Percentiles rank a stretch among this genome's conserved stretches.
Evolutionary conservation across 2,888 invertebrate species (phyloP).

Genomic region (Podotricha telesiphe): DNA sequence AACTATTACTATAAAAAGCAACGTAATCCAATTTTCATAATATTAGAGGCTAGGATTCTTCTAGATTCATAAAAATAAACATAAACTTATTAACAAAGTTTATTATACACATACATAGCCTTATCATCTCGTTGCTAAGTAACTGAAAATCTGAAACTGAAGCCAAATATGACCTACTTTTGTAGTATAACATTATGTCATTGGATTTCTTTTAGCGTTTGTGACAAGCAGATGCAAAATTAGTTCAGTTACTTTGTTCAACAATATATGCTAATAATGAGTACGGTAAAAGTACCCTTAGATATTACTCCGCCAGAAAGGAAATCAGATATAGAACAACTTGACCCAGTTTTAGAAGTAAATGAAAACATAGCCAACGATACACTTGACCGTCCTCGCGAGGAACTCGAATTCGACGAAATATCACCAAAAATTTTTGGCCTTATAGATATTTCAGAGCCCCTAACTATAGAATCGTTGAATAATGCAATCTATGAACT

Average conservation of each 20-base stretch:
- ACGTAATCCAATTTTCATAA: too few species aligned
- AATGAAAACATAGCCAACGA: conserved; percentile 65
- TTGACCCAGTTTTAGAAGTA: conserved; percentile 72
- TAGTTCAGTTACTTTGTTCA: background rate
- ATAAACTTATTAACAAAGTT: background rate
- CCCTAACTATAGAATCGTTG: conserved; percentile 78
- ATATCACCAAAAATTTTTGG: conserved; percentile 69
- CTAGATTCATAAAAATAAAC: background rate
- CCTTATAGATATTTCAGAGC: conserved; percentile 60
- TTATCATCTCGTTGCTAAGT: conserved; percentile 48
- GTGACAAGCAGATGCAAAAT: conserved; percentile 1
- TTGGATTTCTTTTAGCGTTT: background rate
- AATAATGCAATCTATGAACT: conserved; percentile 84
- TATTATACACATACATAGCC: too few species aligned
- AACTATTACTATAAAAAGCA: background rate
- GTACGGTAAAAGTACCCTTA: conserved; percentile 47
- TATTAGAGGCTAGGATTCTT: background rate
- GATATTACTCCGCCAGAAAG: conserved; percentile 54
- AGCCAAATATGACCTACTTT: conserved; percentile 40
- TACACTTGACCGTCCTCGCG: conserved; percentile 61
- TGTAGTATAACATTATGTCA: conserved; percentile 23
- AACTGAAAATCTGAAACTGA: conserved; percentile 50
- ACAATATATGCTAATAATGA: conserved; percentile 47
- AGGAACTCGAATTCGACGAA: conserved; percentile 64
- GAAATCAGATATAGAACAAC: conserved; percentile 56